Base-by-base conservation (phyloP, 2,888 invertebrate genomes). In the Operophtera brumata region DNA sequence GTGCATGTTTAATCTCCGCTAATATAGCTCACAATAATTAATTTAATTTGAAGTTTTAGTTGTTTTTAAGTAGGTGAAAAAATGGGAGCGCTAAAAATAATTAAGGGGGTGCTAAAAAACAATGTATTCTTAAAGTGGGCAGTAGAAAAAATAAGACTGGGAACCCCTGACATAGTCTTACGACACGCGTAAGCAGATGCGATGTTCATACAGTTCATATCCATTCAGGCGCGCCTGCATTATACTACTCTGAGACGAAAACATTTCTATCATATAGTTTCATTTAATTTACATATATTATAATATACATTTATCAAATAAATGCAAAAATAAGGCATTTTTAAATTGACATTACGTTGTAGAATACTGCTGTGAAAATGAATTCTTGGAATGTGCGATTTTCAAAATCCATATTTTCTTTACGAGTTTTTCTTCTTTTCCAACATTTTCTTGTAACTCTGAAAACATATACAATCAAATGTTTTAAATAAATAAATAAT, bases 391-490 rank as follows among this genome's bases (percentile, higher is more conserved):
- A 60, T 62, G 57, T 57, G 32, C 42, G 20, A 46, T 48, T 44
- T 47, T 55, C 47, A 47, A n/a, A 44, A 40, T 39, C 37, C 13
- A 36, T 53, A 36, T 28, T 47, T 12, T 0, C 36, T 62, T 76
- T 62, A 75, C 28, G 65, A 64, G 0, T 52, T 73, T 53, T 84
- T 84, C 69, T 78, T 83, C 45, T 70, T 70, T 34, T 76, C 74
- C 55, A 72, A 43, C 73, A 77, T 75, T 60, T 75, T 80, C 45
- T 75, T 77, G 71, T 86, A 86, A 47, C 85, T 87, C 87, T 87
- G 86, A 41, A 78, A 82, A 61, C 41, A 66, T 69, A 59, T 51
- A 53, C 30, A 32, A 26, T 20, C 4, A 20, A 20, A 20, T 4
- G 4, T 20, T 20, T 20, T 4, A 20, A 20, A 20, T 20, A 20